Evolutionary conservation across 2,888 invertebrate genomes (phyloP).

Genomic region (Agrotis clavis): DNA sequence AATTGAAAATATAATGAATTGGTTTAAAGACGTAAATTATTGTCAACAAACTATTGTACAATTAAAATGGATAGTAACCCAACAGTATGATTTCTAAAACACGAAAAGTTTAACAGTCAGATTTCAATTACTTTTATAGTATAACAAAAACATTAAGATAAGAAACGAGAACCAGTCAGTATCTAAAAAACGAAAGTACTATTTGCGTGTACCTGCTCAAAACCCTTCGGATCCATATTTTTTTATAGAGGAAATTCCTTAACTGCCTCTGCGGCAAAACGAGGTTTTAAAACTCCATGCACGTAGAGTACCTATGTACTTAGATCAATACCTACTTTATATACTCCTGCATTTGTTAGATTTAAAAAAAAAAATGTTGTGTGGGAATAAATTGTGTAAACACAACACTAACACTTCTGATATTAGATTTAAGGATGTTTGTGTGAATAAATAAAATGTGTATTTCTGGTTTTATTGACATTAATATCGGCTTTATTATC

Average conservation of each 20-base stretch:
- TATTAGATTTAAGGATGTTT: no score
- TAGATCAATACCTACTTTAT: slow-evolving; percentile 34
- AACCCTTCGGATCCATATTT: slow-evolving; percentile 7
- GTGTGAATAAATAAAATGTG: no score
- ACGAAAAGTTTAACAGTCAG: neutral
- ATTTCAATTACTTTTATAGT: neutral
- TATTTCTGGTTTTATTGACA: no score
- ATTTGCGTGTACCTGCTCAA: neutral
- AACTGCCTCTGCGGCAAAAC: slow-evolving; percentile 29
- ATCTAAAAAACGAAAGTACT: neutral
- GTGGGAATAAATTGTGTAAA: no score
- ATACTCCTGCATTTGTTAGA: slow-evolving; percentile 37
- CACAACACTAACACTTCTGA: no score
- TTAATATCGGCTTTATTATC: no score
- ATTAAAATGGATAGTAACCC: neutral
- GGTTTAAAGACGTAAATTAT: no score
- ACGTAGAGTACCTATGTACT: slow-evolving; percentile 17
- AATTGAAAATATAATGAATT: neutral
- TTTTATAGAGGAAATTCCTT: slow-evolving; percentile 1
- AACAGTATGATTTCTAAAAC: neutral
- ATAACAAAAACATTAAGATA: neutral
- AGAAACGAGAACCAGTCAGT: no score
- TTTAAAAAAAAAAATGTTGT: no score
- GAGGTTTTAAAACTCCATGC: slow-evolving; percentile 32
- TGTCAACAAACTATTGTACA: neutral